phyloP scores from a whole-genome alignment of 2,888 invertebrate species.

The Drosophila mettleri region DNA sequence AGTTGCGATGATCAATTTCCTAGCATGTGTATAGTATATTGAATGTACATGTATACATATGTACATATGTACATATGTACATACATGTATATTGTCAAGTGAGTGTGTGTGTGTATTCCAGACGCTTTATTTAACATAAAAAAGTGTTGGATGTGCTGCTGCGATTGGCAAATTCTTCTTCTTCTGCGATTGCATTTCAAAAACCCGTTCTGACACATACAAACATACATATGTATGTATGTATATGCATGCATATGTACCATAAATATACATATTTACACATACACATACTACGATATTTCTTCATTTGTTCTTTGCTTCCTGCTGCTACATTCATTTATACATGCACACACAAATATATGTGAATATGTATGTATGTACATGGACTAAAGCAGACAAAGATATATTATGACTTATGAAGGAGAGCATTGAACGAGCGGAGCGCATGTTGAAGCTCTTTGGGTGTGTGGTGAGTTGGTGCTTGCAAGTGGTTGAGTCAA shows the following conservation, averaged over 20 bases:
- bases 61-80: too few species aligned
- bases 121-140: conserved; percentile 20
- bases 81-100: not conserved
- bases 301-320: conserved; percentile 46
- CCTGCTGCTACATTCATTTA: conserved; percentile 35
- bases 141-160: conserved; percentile 17
- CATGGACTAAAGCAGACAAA: conserved; percentile 44
- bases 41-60: too few species aligned
- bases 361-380: conserved; percentile 5
- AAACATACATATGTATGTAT: conserved; percentile 3
- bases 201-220: conserved; percentile 39
- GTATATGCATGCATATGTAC: not conserved
- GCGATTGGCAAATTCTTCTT: conserved; percentile 45
- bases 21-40: not conserved
- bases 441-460: conserved; percentile 31
- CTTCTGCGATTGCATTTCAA: conserved; percentile 50
- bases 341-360: not conserved
- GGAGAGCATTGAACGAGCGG: conserved; percentile 23
- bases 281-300: conserved; percentile 44
- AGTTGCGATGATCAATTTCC: conserved; percentile 32
- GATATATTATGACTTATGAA: conserved; percentile 39
- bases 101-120: not conserved
- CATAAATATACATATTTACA: not conserved
- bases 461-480: conserved; percentile 39
- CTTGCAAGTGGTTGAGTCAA: not conserved